phyloP scores from a whole-genome alignment of 2,888 invertebrate genomes.

The Xanthorhoe spadicearia region DNA sequence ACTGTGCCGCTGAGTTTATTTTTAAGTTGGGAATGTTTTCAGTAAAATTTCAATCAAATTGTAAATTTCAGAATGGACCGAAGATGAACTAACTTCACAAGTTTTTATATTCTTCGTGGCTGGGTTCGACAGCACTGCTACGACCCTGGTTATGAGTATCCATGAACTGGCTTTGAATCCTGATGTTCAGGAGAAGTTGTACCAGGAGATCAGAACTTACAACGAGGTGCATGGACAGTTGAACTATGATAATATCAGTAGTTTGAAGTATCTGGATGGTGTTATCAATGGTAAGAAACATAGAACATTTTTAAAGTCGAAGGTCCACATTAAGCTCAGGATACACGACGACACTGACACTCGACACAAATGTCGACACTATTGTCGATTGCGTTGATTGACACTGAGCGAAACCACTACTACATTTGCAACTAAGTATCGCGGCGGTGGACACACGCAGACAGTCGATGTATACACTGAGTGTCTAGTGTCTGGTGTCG shows the following conservation, averaged over 20 bases:
- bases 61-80: constrained; percentile 61
- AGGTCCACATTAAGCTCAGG: no score
- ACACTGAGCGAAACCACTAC: no score
- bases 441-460: no score
- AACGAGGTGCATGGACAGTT: constrained; percentile 49
- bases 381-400: no score
- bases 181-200: constrained; percentile 70
- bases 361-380: no score
- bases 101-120: constrained; percentile 73
- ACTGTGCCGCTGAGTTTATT: no score
- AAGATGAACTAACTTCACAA: constrained; percentile 68
- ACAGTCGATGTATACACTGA: no score
- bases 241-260: constrained; percentile 55
- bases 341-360: no score
- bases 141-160: constrained; percentile 60
- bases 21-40: constrained; percentile 27
- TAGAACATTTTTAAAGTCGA: no score
- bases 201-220: constrained; percentile 60
- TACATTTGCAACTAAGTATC: no score
- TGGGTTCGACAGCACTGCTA: constrained; percentile 69
- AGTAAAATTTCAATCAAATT: no score
- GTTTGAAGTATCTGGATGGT: constrained; percentile 63
- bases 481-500: no score
- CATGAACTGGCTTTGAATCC: constrained; percentile 62
- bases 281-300: constrained; percentile 60